These are phyloP conservation scores for Haliclystus octoradiatus DNA, from an alignment of 30 jellyfish, hydroid and myxozoan species.

Conservation along the genomic window DNA sequence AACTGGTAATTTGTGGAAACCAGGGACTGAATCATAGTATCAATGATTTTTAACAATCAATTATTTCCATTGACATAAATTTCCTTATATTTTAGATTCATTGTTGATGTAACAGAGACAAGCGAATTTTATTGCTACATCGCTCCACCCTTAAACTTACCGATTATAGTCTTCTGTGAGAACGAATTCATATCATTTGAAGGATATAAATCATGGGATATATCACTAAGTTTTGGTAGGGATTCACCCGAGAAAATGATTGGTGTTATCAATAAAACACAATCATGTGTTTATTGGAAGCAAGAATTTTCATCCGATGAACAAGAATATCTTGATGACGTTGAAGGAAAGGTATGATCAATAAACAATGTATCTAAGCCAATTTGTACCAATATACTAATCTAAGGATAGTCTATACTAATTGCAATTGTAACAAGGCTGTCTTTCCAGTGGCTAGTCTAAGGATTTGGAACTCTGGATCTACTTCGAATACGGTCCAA, in stretches of 20 bases:
- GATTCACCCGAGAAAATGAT: not conserved
- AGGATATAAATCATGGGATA: not conserved
- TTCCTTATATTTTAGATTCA: not conserved
- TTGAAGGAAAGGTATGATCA: not conserved
- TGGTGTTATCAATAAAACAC: not conserved
- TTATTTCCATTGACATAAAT: too few relatives aligned
- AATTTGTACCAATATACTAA: too few relatives aligned
- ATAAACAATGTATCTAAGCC: too few relatives aligned
- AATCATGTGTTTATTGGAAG: not conserved
- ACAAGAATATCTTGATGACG: not conserved
- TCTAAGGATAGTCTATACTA: too few relatives aligned
- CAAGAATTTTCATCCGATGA: not conserved
- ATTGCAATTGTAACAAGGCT: too few relatives aligned
- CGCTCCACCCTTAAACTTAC: conserved; percentile 64
- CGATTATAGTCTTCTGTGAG: conserved; percentile 30
- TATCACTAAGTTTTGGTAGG: not conserved
- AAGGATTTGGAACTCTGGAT: too few relatives aligned
- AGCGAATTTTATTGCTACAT: conserved; percentile 53
- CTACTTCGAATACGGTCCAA: too few relatives aligned
- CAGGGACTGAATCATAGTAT: too few relatives aligned
- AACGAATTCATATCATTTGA: not conserved
- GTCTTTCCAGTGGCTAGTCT: too few relatives aligned
- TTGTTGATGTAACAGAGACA: not conserved
- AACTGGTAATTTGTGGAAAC: too few relatives aligned
- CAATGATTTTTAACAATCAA: too few relatives aligned